Percentiles rank a stretch among this genome's conserved stretches.
Conservation (phyloP, 1,140 invertebrate species). For the Cephus cinctus region DNA sequence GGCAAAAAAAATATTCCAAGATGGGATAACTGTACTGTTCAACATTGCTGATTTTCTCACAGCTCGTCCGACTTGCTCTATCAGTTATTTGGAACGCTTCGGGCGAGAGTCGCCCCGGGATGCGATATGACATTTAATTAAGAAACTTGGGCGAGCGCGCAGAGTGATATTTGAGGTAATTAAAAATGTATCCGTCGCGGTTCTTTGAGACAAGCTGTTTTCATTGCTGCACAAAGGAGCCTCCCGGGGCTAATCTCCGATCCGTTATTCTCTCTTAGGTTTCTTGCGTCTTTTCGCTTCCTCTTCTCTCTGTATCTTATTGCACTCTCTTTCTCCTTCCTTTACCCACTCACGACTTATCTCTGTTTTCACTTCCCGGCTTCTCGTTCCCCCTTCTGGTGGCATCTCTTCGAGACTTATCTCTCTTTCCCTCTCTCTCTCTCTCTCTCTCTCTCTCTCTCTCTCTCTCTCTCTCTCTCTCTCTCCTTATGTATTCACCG, state of each 20-base stretch:
- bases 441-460: constrained; percentile 7
- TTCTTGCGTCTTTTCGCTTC: not conserved
- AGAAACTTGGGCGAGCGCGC: constrained; percentile 38
- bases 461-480: not conserved
- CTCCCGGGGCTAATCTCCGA: constrained; percentile 43
- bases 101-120: constrained; percentile 20
- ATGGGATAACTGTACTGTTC: no score
- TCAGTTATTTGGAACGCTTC: not conserved
- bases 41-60: no score
- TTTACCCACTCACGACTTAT: not conserved
- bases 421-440: not conserved
- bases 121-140: constrained; percentile 56
- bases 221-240: constrained; percentile 49
- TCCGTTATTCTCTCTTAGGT: not conserved
- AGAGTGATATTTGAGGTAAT: constrained; percentile 54
- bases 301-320: not conserved
- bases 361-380: not conserved
- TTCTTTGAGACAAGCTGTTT: constrained; percentile 53
- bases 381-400: no score
- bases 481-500: no score
- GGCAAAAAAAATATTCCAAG: no score
- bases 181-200: constrained; percentile 56
- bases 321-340: not conserved
- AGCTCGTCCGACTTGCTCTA: no score
- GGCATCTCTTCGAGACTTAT: no score